These are phyloP conservation scores for Chloroceryle aenea DNA, from an alignment of 2,113 vertebrate species.

Conservation along the genomic window DNA sequence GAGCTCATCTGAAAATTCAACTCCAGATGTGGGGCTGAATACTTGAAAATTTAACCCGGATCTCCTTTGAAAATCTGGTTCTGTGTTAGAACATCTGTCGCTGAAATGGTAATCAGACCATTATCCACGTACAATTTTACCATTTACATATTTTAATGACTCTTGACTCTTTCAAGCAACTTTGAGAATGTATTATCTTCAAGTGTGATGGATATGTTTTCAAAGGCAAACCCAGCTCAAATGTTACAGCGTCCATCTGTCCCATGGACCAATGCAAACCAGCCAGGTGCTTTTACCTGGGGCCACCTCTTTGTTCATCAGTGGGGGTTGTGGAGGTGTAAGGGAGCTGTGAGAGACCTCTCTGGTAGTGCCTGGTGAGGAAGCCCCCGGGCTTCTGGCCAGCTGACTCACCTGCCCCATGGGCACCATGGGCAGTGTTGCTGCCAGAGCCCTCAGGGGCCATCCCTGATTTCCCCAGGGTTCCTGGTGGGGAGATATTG, in stretches of 20 bases:
- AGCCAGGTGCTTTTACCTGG: background rate
- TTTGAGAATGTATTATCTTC: constrained; percentile 17
- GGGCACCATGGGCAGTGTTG: background rate
- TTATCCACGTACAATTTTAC: constrained; percentile 61
- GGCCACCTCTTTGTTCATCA: accelerated
- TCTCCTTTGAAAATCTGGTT: constrained; percentile 68
- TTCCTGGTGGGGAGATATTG: background rate
- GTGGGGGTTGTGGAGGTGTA: accelerated
- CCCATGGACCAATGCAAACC: background rate
- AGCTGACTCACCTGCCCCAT: accelerated
- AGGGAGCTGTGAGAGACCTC: accelerated
- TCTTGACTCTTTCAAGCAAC: constrained; percentile 61
- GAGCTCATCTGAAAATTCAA: constrained; percentile 58
- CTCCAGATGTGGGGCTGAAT: constrained; percentile 73
- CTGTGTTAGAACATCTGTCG: constrained; percentile 68
- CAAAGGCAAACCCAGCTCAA: background rate
- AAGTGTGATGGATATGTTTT: background rate
- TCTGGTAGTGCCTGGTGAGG: accelerated
- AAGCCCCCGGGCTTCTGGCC: background rate
- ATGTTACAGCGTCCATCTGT: background rate
- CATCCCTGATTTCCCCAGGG: background rate
- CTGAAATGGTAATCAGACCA: constrained; percentile 69
- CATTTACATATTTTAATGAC: constrained; percentile 69
- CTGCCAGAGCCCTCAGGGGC: background rate
- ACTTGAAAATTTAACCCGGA: constrained; percentile 69